Base-by-base conservation (phyloP, 1,140 invertebrate genomes). In the Brachionus koreanus region DNA sequence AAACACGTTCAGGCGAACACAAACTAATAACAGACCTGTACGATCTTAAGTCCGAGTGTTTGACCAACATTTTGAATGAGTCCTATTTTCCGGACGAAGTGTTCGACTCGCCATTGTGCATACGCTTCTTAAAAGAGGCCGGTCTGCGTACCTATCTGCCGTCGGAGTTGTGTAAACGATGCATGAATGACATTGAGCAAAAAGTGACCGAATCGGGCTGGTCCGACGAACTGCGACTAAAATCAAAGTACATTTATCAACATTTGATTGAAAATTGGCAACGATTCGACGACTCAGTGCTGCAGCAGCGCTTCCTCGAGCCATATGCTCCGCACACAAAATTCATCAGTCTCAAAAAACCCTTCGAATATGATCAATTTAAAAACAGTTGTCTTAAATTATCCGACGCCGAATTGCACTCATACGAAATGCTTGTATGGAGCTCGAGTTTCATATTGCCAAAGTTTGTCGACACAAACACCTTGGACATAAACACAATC, bases 221-320 rank as follows among this genome's bases (percentile, higher is more conserved):
- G 79, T 25, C 13, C 13, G 57, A 82, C 39, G 37, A 65, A 13
- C 35, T 42, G 0, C 13, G 65, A n/a, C 43, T 52, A 10, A 65
- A 65, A 29, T 82, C 79, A 1, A 82, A 82, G 19, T 69, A 49
- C n/a, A 37, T 82, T 5, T 82, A 67, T 52, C 43, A 82, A 12
- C 79, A 82, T 67, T 46, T 82, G 29, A 33, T 67, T 1, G 25
- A 43, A 12, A 82, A 82, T 69, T 82, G 79, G 79, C 57, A 49
- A 23, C 39, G 65, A 3, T 82, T 52, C 35, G 79, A 82, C 49
- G 57, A 82, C 23, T 46, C 39, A 10, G 57, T 82, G 13, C 25
- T 82, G 3, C 57, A 82, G 10, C 39, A 82, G 16, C 57, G 57
- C 7, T 82, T 82, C 12, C 61, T 82, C 0, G 61, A 69, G 65